phyloP scores from a whole-genome alignment of 2,797 vertebrate genomes.

The Anguilla megastoma region DNA sequence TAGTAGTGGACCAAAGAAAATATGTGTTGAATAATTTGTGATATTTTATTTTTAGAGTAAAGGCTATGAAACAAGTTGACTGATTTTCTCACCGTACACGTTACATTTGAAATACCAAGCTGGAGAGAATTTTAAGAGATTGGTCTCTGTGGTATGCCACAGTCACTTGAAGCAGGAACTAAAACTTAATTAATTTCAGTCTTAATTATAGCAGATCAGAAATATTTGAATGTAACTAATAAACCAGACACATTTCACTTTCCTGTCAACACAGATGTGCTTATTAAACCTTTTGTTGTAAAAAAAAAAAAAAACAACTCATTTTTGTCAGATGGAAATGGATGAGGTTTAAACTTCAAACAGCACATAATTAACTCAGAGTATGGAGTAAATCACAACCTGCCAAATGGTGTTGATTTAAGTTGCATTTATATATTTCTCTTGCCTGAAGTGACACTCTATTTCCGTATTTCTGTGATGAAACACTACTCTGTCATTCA shows the following conservation, averaged over 20 bases:
- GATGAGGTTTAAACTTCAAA: slow-evolving; percentile 34
- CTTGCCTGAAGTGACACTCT: neutral
- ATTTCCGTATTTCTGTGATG: slow-evolving; percentile 17
- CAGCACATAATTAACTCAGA: slow-evolving; percentile 32
- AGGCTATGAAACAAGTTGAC: neutral
- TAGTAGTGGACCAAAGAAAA: neutral
- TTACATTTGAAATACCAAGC: neutral
- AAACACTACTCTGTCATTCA: slow-evolving; percentile 32
- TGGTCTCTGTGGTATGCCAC: neutral
- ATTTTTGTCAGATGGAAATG: slow-evolving; percentile 32
- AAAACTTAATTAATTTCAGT: slow-evolving; percentile 11
- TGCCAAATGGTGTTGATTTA: slow-evolving; percentile 34
- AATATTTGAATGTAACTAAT: slow-evolving; percentile 31
- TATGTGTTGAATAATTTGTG: neutral
- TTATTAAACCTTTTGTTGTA: slow-evolving; percentile 3
- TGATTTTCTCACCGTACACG: neutral
- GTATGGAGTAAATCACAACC: slow-evolving; percentile 25
- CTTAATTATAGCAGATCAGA: slow-evolving; percentile 30
- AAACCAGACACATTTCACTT: slow-evolving; percentile 30
- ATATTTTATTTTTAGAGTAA: too few relatives aligned
- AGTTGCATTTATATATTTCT: slow-evolving; percentile 21
- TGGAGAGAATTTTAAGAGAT: neutral
- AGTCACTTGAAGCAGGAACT: slow-evolving; percentile 3
- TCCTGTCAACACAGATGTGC: slow-evolving; percentile 35
- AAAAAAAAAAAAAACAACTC: neutral